A percentile compares a stretch with the other conserved stretches of the same genome.
Evolutionary conservation across 2,888 invertebrate genomes (phyloP).

Genomic region (Dexiosoma caninum): DNA sequence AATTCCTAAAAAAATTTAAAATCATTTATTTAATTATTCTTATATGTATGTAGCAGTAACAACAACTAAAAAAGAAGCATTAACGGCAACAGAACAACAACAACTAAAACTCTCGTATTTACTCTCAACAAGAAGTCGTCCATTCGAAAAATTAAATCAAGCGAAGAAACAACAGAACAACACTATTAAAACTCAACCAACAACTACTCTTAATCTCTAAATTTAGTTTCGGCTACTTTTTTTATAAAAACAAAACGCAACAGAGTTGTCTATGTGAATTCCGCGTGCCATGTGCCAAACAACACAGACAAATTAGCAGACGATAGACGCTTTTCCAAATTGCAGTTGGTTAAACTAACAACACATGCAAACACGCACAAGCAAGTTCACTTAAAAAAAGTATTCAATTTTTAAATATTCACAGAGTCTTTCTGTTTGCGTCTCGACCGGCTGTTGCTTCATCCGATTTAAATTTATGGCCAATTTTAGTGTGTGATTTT

Average conservation of each 20-base stretch:
- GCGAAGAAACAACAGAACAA: constrained; percentile 8
- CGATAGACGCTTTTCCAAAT: constrained; percentile 11
- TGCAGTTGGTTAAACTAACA: constrained; percentile 38
- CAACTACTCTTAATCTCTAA: neutral
- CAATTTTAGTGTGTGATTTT: constrained; percentile 6
- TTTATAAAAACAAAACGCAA: neutral
- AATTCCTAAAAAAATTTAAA: neutral
- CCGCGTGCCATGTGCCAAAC: constrained; percentile 40
- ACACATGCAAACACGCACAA: neutral
- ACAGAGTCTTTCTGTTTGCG: neutral
- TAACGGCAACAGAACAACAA: neutral
- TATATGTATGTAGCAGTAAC: neutral
- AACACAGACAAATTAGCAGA: neutral
- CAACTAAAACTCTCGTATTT: constrained; percentile 15
- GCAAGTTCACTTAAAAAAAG: constrained; percentile 21
- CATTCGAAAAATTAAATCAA: neutral
- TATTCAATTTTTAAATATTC: constrained; percentile 11
- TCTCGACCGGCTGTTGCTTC: constrained; percentile 49
- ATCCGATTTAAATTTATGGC: constrained; percentile 5
- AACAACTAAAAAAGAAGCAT: neutral
- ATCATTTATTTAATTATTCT: neutral
- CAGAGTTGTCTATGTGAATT: neutral
- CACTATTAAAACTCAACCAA: neutral
- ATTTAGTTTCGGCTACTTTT: neutral
- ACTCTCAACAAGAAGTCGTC: neutral